Base-by-base conservation (phyloP, 2,888 invertebrate species). In the Allacma fusca region DNA sequence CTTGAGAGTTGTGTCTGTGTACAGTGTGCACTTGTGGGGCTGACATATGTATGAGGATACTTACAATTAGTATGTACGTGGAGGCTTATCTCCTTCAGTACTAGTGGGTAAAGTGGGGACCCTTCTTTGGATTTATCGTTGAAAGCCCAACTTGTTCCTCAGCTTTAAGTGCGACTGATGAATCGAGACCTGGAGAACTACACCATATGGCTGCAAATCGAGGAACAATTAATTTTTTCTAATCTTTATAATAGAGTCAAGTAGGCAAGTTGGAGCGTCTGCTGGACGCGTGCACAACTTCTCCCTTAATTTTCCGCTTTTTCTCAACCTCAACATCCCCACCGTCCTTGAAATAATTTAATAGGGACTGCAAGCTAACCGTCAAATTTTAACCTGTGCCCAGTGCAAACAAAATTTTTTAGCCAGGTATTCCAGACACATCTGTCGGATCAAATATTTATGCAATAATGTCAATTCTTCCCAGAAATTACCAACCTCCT, bases 151-250 rank as follows among this genome's bases (percentile, higher is more conserved):
- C 4, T 65, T 7, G 65, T 65, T 26, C 65, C 24, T 28, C n/a
- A 2, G 50, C 19, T 19, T 16, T 50, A 50, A 50, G 65, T 65
- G n/a, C 9, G 13, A 26, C 9, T 65, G 65, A 19, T 65, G 19
- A 19, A 65, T 1, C 57, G 19, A 13, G n/a, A 50, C 50, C 9
- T 50, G 19, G 19, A 50, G 40, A 50, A 23, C 71, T 24, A 44
- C 71, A 57, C 71, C 71, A 71, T 71, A 71, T 71, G 71, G 71
- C 71, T 71, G 43, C 50, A 44, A 71, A 71, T 65, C 65, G 28
- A 71, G 71, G 71, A 44, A 50, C 43, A 50, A 28, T 23, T 71
- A 19, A 71, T 71, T 71, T 71, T 71, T 71, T 71, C 5, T 50
- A 24, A 44, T 24, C 23, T 71, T 57, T 26, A 26, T 50, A 50